Evolutionary conservation across 2,888 invertebrate genomes (phyloP), one percentile per base, ranked within the genome.

Genomic region (Ariolimax columbianus): DNA sequence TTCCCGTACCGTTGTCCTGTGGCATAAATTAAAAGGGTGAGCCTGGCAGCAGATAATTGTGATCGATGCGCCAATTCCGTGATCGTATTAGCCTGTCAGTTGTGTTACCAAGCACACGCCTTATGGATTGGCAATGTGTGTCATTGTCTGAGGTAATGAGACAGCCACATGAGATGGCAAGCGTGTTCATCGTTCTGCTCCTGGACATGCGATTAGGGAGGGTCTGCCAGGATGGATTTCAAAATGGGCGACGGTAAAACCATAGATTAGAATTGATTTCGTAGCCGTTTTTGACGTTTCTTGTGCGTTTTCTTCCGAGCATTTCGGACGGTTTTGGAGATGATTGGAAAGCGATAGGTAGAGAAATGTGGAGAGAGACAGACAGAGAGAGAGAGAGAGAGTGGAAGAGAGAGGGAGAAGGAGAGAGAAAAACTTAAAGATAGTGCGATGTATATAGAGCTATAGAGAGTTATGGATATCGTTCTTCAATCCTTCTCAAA

Each of bases 71-170:
- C 33, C 51, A 75, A 33, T 75, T 33, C 33, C 51, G 33, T 19
- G 75, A 51, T 47, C 51, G 75, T 33, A 75, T 75, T 75, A 75
- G 47, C 51, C 51, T 75, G 75, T 47, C 75, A 75, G 51, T 75
- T 51, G 75, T 75, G 47, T 30, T 51, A 47, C 47, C 75, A 75
- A 75, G 51, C 75, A 51, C 75, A 75, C 51, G n/a, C 73, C 75
- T 75, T 75, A 75, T 51, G 75, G 47, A 51, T 75, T 33, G 75
- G 51, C 1, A 47, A 33, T 75, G 51, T 75, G 51, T 75, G 75
- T 51, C 51, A 75, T 75, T 75, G 75, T 51, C 51, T 30, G 51
- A 11, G 51, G 43, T 51, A 75, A 75, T 75, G 51, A 75, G 75
- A 75, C 75, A 75, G 30, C 33, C 30, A 33, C 66, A 66, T 7